A percentile compares a stretch with the other conserved stretches of the same genome.
phyloP scores from a whole-genome alignment of 2,888 invertebrate species.

The Antitype chi region DNA sequence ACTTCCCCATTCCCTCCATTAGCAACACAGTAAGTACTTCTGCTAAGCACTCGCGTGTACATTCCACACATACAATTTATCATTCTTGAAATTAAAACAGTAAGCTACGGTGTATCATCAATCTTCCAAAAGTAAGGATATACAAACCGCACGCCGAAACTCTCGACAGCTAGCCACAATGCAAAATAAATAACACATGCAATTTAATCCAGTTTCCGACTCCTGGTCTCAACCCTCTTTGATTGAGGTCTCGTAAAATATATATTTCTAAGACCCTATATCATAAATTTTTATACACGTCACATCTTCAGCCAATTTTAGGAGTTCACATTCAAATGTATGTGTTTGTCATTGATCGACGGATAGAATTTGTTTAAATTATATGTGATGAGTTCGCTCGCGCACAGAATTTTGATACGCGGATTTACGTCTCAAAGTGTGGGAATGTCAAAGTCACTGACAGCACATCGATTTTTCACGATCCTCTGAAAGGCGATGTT shows the following conservation, averaged over 20 bases:
- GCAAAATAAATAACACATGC: constrained; percentile 58
- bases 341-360: constrained; percentile 56
- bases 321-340: constrained; percentile 33
- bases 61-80: constrained; percentile 50
- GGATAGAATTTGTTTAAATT: constrained; percentile 58
- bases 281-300: constrained; percentile 32
- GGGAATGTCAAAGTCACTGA: constrained; percentile 46
- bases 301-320: constrained; percentile 41
- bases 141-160: constrained; percentile 35
- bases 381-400: constrained; percentile 44
- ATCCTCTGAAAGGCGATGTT: constrained; percentile 45
- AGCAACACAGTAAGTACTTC: constrained; percentile 34
- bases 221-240: constrained; percentile 21
- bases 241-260: constrained; percentile 41
- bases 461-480: constrained; percentile 63
- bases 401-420: constrained; percentile 55
- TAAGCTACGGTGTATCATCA: constrained; percentile 49
- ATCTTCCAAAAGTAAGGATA: constrained; percentile 58
- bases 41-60: constrained; percentile 43
- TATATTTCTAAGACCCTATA: constrained; percentile 15
- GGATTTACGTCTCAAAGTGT: constrained; percentile 33
- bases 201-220: constrained; percentile 44
- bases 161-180: constrained; percentile 42
- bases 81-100: constrained; percentile 62
- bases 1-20: constrained; percentile 41